Percentiles rank a stretch among this genome's conserved stretches.
These are phyloP conservation scores for Acipenser oxyrinchus DNA, from an alignment of 2,797 vertebrate genomes.

Conservation along the genomic window DNA sequence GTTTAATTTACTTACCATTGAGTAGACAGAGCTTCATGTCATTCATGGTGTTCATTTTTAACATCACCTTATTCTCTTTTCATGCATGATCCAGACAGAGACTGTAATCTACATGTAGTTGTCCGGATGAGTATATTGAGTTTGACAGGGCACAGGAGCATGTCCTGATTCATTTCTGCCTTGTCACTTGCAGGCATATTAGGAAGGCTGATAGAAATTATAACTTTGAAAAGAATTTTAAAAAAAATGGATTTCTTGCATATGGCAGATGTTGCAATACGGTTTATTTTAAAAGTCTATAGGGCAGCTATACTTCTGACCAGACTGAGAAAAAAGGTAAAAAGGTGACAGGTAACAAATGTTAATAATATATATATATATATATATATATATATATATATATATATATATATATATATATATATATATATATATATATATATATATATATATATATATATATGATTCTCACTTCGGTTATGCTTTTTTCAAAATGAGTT, in stretches of 20 bases:
- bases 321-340: no score
- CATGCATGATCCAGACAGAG: slow-evolving; percentile 7
- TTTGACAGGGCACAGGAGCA: slow-evolving; percentile 5
- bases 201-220: slow-evolving; percentile 17
- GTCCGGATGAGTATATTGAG: slow-evolving; percentile 9
- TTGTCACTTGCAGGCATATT: slow-evolving; percentile 1
- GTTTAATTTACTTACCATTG: not conserved
- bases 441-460: no score
- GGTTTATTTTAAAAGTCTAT: not conserved
- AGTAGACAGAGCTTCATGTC: not conserved
- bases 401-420: no score
- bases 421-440: no score
- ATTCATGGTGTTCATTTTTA: slow-evolving; percentile 10
- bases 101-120: slow-evolving; percentile 2
- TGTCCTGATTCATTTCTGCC: slow-evolving; percentile 4
- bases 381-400: no score
- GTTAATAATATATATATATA: no score
- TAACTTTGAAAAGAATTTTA: slow-evolving; percentile 19
- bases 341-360: no score
- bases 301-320: not conserved
- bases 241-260: slow-evolving; percentile 18
- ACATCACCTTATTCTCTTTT: slow-evolving; percentile 3
- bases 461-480: no score
- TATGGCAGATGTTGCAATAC: slow-evolving; percentile 1
- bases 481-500: no score